These are phyloP conservation scores for Crambe crambe DNA, from an alignment of 37 sponge, comb jelly and placozoan species.

Conservation along the genomic window DNA sequence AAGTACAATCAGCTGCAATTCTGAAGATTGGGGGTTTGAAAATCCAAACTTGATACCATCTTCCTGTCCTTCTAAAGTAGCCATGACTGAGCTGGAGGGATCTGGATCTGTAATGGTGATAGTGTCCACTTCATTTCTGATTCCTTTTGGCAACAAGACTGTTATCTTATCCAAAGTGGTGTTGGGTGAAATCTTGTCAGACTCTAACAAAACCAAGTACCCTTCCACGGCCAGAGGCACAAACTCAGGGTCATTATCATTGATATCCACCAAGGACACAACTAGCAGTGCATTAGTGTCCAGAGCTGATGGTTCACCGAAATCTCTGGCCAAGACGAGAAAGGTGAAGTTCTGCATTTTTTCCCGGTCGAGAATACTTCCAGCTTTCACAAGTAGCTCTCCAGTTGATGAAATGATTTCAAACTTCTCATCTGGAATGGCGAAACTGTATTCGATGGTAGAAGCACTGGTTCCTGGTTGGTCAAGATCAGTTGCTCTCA, in stretches of 20 bases:
- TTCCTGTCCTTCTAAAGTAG: neutral
- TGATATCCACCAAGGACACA: conserved; percentile 33
- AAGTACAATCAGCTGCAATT: neutral
- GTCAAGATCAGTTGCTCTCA: conserved; percentile 46
- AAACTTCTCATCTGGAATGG: neutral
- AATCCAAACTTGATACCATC: neutral
- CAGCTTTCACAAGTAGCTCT: conserved; percentile 17
- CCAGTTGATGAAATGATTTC: conserved; percentile 10
- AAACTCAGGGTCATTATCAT: conserved; percentile 52
- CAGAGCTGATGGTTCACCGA: conserved; percentile 34
- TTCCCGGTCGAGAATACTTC: conserved; percentile 39
- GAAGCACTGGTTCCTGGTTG: conserved; percentile 22
- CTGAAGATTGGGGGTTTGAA: neutral
- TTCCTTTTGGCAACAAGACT: neutral
- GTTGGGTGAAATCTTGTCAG: neutral
- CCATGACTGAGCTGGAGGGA: conserved; percentile 8
- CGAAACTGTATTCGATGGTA: conserved; percentile 13
- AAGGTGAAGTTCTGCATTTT: neutral
- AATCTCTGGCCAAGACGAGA: conserved; percentile 46
- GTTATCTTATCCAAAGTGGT: conserved; percentile 7
- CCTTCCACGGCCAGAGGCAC: conserved; percentile 17
- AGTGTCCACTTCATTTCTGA: neutral
- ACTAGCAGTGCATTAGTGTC: neutral
- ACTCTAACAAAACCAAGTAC: conserved; percentile 1
- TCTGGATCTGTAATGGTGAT: conserved; percentile 34